Percentiles rank a stretch among this genome's conserved stretches.
Conservation (phyloP, 1,140 invertebrate species). For the Leptestheria dahalacensis region DNA sequence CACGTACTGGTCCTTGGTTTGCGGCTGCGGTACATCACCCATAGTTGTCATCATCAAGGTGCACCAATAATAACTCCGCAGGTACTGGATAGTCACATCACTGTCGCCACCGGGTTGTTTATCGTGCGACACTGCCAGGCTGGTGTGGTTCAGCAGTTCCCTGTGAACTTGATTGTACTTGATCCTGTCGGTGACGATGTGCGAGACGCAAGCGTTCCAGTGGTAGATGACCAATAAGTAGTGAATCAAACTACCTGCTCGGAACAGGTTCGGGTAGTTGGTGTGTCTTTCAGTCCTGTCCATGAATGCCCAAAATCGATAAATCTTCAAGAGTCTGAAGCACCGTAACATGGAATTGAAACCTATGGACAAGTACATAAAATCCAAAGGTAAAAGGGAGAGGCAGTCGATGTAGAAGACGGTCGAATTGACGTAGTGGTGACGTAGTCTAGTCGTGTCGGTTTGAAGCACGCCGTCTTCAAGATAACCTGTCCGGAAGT, state of each 20-base stretch:
- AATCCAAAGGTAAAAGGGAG: conserved; percentile 91
- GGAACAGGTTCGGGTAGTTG: conserved; percentile 95
- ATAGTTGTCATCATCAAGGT: conserved; percentile 88
- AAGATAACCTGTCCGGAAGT: conserved; percentile 91
- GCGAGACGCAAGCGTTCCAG: conserved; percentile 97
- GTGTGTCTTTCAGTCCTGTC: conserved; percentile 95
- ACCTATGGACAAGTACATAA: conserved; percentile 92
- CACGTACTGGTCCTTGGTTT: conserved; percentile 76
- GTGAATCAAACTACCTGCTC: conserved; percentile 80
- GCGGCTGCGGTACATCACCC: conserved; percentile 45
- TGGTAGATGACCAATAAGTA: conserved; percentile 96
- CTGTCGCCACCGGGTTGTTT: conserved; percentile 47
- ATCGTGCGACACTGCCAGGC: conserved; percentile 33
- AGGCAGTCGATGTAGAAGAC: conserved; percentile 98
- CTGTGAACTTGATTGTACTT: conserved; percentile 31
- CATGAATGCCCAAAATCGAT: conserved; percentile 96
- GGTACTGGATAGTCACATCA: conserved; percentile 83
- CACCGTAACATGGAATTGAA: conserved; percentile 93
- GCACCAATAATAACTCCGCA: conserved; percentile 97
- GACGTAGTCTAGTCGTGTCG: conserved; percentile 75
- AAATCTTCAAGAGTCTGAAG: conserved; percentile 95
- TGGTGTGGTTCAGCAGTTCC: conserved; percentile 5
- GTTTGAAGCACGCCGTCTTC: conserved; percentile 94
- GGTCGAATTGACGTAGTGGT: conserved; percentile 97
- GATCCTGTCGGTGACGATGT: conserved; percentile 87